phyloP scores from a whole-genome alignment of 2,888 invertebrate genomes.

The Neoaliturus tenellus region DNA sequence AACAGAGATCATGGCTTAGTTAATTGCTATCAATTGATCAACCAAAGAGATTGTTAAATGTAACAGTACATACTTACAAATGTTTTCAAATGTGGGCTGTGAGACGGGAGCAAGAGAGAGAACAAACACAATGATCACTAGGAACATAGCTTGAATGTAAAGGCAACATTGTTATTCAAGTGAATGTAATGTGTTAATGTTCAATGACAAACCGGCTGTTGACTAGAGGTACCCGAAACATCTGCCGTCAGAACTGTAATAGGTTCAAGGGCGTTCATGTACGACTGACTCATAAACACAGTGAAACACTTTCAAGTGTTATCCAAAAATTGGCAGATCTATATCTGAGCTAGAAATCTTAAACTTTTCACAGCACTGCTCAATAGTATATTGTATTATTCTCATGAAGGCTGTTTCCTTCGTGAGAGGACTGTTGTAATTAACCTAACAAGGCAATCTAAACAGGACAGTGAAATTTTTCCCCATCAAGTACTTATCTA shows the following conservation, averaged over 20 bases:
- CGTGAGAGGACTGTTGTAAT: no score
- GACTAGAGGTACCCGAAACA: background rate
- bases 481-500: no score
- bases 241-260: background rate
- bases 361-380: no score
- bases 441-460: no score
- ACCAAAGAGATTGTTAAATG: background rate
- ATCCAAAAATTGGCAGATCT: no score
- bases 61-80: background rate
- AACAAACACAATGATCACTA: background rate
- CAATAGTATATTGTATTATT: no score
- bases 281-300: no score
- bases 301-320: no score
- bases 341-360: no score
- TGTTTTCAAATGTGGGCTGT: background rate
- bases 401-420: no score
- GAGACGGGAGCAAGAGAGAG: background rate
- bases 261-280: background rate
- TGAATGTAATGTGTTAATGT: background rate
- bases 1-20: no score
- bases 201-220: background rate
- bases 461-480: no score
- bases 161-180: background rate
- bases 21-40: background rate
- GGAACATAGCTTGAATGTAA: background rate